A percentile compares a stretch with the other conserved stretches of the same genome.
phyloP scores from a whole-genome alignment of 2,888 invertebrate genomes.

The Palloptera scutellata region DNA sequence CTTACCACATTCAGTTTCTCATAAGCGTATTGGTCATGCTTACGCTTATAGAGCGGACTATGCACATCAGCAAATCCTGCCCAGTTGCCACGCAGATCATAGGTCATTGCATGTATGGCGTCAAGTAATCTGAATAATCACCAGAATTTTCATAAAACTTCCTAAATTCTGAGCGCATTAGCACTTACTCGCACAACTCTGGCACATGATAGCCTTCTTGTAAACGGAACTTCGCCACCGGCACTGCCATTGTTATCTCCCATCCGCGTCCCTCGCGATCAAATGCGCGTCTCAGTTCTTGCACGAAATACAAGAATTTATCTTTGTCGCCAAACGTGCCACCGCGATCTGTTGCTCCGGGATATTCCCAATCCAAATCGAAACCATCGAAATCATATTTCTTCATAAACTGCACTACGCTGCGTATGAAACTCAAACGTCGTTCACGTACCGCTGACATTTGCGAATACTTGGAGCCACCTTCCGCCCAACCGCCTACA shows the following conservation, averaged over 20 bases:
- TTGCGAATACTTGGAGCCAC: slow-evolving; percentile 85
- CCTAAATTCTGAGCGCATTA: no score
- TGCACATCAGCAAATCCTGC: slow-evolving; percentile 91
- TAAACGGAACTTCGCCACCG: slow-evolving; percentile 84
- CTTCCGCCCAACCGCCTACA: slow-evolving; percentile 91
- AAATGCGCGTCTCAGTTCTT: slow-evolving; percentile 82
- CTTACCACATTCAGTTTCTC: slow-evolving; percentile 89
- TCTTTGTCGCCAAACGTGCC: slow-evolving; percentile 86
- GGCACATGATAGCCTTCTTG: slow-evolving; percentile 92
- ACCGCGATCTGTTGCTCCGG: slow-evolving; percentile 86
- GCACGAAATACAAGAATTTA: slow-evolving; percentile 80
- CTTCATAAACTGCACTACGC: slow-evolving; percentile 79
- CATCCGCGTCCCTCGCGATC: slow-evolving; percentile 77
- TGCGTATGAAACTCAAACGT: slow-evolving; percentile 76
- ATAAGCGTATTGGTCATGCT: slow-evolving; percentile 89
- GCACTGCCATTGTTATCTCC: slow-evolving; percentile 91
- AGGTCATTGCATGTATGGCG: slow-evolving; percentile 87
- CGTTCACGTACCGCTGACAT: slow-evolving; percentile 77
- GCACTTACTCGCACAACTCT: slow-evolving; percentile 83
- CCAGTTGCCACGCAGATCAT: slow-evolving; percentile 88
- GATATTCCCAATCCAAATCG: slow-evolving; percentile 92
- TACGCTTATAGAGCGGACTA: slow-evolving; percentile 84
- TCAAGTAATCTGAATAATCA: slow-evolving; percentile 71
- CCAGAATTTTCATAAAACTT: neutral
- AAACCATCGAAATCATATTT: slow-evolving; percentile 84